phyloP scores from a whole-genome alignment of 1,140 invertebrate species.

The Chelonus insularis region DNA sequence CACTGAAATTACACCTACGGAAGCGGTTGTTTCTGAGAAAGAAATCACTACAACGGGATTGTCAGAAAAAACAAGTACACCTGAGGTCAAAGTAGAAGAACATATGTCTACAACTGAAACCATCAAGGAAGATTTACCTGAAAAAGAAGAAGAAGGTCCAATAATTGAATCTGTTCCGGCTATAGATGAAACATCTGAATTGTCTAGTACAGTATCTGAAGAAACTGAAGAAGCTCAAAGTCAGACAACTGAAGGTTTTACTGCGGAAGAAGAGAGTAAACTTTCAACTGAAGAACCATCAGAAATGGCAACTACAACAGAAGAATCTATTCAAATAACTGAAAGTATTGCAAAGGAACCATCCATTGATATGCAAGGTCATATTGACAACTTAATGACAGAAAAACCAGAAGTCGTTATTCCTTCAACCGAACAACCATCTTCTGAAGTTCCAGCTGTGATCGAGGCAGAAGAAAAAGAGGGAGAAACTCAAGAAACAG shows the following conservation, averaged over 20 bases:
- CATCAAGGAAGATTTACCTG: conserved; percentile 8
- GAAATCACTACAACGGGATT: conserved; percentile 22
- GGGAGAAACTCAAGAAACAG: not conserved
- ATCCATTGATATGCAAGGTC: not conserved
- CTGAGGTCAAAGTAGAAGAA: not conserved
- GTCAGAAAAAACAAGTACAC: conserved; percentile 30
- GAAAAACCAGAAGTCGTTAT: too few relatives aligned
- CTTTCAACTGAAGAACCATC: conserved; percentile 6
- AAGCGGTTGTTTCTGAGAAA: conserved; percentile 4
- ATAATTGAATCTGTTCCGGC: conserved; percentile 18
- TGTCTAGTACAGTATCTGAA: conserved; percentile 20
- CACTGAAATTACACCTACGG: not conserved
- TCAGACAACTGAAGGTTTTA: conserved; percentile 12
- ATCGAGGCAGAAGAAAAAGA: too few relatives aligned
- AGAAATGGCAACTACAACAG: not conserved
- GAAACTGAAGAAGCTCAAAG: conserved; percentile 17
- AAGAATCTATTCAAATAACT: not conserved
- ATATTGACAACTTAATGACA: too few relatives aligned
- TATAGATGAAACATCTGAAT: conserved; percentile 1
- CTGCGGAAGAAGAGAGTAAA: conserved; percentile 17
- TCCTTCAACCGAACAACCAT: too few relatives aligned
- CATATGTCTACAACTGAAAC: not conserved
- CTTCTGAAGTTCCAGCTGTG: too few relatives aligned
- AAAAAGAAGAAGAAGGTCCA: conserved; percentile 3
- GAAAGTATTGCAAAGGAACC: not conserved